These are phyloP conservation scores for Metacarcinus magister DNA, from an alignment of 2,888 invertebrate species.

Conservation along the genomic window DNA sequence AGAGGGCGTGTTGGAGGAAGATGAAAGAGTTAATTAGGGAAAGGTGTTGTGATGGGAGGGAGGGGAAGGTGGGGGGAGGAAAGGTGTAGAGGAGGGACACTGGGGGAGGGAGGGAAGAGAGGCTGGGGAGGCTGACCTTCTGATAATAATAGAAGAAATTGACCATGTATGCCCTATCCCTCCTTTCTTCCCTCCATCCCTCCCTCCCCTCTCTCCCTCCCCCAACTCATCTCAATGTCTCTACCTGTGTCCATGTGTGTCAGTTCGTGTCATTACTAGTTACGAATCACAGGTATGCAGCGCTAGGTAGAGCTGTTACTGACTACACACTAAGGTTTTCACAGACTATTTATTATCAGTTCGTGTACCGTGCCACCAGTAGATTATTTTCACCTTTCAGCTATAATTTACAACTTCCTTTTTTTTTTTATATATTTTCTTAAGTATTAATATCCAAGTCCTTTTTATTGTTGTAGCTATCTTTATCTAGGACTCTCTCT, in stretches of 20 bases:
- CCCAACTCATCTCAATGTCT: not conserved
- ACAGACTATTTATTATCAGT: not conserved
- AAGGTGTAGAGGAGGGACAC: not conserved
- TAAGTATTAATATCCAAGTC: not conserved
- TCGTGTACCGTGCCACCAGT: not conserved
- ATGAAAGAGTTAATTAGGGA: conserved; percentile 44
- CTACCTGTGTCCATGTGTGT: not conserved
- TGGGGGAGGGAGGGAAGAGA: not conserved
- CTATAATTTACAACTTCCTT: not conserved
- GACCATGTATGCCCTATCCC: not conserved
- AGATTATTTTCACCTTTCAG: not conserved
- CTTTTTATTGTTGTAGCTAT: not conserved
- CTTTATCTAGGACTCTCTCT: not conserved
- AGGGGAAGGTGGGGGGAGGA: not conserved
- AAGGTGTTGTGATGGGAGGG: not conserved
- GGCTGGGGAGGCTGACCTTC: not conserved
- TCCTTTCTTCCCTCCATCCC: not conserved
- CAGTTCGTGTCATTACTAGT: not conserved
- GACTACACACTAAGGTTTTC: not conserved
- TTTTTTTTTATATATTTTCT: not conserved
- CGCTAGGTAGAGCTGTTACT: not conserved
- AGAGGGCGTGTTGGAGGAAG: conserved; percentile 35
- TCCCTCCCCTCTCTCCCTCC: not conserved
- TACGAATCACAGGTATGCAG: not conserved
- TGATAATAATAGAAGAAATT: conserved; percentile 36